These are phyloP conservation scores for Periophthalmus modestus DNA, from an alignment of 2,113 vertebrate genomes.

Conservation along the genomic window DNA sequence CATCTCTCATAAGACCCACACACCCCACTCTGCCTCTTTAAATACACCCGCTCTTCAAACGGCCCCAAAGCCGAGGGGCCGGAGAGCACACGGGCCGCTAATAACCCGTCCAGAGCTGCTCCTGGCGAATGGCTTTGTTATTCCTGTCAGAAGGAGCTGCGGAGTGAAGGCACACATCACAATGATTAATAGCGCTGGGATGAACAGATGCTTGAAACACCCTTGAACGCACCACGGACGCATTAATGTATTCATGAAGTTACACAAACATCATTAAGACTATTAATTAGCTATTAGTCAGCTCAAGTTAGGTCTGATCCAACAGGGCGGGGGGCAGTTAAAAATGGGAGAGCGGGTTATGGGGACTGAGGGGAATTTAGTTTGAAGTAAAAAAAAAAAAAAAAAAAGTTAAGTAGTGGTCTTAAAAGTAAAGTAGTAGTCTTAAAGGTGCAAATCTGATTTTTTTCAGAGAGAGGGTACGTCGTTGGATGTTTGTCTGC, in stretches of 20 bases:
- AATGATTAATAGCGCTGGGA: conserved; percentile 98
- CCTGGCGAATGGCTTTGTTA: conserved; percentile 99
- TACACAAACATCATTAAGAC: conserved; percentile 85
- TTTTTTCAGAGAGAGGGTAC: too few species aligned
- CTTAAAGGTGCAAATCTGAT: not conserved
- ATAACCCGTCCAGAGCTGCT: conserved; percentile 94
- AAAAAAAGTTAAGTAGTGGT: not conserved
- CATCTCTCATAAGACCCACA: not conserved
- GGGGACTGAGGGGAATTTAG: not conserved
- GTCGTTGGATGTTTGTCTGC: too few species aligned
- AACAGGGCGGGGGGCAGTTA: conserved; percentile 2
- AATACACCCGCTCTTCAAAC: conserved; percentile 19
- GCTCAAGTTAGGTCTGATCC: conserved; percentile 36
- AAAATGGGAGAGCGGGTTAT: not conserved
- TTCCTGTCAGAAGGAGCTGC: conserved; percentile 90
- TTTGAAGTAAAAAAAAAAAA: not conserved
- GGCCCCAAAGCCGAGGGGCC: conserved; percentile 64
- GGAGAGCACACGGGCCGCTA: conserved; percentile 88
- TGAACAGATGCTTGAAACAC: conserved; percentile 94
- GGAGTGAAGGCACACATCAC: conserved; percentile 97
- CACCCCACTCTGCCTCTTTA: not conserved
- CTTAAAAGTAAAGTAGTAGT: too few species aligned
- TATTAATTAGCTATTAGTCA: conserved; percentile 91
- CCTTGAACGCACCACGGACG: conserved; percentile 85
- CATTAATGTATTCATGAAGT: conserved; percentile 89